Conservation (phyloP, 2,797 vertebrate species). For the Oceanodroma leucorhoa region DNA sequence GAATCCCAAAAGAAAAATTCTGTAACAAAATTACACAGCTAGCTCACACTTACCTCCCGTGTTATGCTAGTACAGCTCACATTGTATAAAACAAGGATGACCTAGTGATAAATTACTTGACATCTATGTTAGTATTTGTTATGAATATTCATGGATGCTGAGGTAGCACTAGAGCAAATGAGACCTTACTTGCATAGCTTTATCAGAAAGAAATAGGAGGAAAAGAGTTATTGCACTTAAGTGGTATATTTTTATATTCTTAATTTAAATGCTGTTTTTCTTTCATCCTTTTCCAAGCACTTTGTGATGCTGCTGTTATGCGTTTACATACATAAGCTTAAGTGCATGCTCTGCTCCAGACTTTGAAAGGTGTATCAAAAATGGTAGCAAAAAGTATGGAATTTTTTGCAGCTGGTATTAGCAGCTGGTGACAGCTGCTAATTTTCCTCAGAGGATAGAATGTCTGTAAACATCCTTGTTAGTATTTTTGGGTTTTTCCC, state of each 20-base stretch:
- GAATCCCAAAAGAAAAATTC: background rate
- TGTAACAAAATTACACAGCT: background rate
- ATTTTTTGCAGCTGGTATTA: background rate
- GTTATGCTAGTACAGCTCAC: background rate
- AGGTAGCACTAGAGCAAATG: fast-evolving
- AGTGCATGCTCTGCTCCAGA: background rate
- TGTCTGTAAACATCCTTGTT: background rate
- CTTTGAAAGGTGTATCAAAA: background rate
- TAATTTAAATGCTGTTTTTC: background rate
- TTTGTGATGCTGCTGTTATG: background rate
- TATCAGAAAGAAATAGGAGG: background rate
- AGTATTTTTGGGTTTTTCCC: background rate
- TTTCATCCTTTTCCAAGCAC: background rate
- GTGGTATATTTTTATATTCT: background rate
- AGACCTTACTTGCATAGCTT: background rate
- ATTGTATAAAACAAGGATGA: background rate
- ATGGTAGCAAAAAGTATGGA: background rate
- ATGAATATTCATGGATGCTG: background rate
- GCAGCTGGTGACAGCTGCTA: background rate
- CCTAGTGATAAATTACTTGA: background rate
- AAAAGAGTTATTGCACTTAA: background rate
- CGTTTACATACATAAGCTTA: background rate
- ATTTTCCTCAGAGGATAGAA: background rate
- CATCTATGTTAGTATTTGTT: background rate
- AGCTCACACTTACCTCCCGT: background rate